Evolutionary conservation across 2,797 vertebrate genomes (phyloP).

Genomic region (Columba guinea): DNA sequence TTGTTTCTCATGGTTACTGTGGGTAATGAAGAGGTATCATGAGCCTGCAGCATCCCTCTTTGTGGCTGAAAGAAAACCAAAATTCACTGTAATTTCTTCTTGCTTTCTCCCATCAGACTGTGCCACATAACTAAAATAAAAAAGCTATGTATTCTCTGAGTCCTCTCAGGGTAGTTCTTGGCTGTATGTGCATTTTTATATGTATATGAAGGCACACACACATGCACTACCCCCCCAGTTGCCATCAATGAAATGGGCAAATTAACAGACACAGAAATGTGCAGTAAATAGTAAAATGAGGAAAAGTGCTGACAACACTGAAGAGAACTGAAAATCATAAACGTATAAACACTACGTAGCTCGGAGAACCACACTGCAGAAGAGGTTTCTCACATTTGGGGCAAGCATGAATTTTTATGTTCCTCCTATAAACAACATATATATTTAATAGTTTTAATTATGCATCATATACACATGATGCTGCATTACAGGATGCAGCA

Average conservation of each 20-base stretch:
- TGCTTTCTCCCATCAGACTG: background rate
- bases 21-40: slow-evolving; percentile 84
- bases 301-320: background rate
- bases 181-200: background rate
- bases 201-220: too few relatives aligned
- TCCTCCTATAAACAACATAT: background rate
- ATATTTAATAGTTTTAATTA: background rate
- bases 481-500: background rate
- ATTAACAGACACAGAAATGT: background rate
- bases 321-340: background rate
- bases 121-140: background rate
- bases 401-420: background rate
- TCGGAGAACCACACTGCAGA: background rate
- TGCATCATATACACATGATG: background rate
- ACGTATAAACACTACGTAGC: background rate
- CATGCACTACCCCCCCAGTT: rapidly evolving
- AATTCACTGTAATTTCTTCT: background rate
- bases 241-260: background rate
- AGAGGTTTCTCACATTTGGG: background rate
- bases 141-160: background rate
- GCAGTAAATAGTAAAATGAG: background rate
- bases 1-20: slow-evolving; percentile 91
- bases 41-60: slow-evolving; percentile 80
- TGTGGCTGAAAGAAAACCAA: slow-evolving; percentile 78
- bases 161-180: background rate